phyloP scores from a whole-genome alignment of 2,797 vertebrate genomes.

The Holocentrus rufus region DNA sequence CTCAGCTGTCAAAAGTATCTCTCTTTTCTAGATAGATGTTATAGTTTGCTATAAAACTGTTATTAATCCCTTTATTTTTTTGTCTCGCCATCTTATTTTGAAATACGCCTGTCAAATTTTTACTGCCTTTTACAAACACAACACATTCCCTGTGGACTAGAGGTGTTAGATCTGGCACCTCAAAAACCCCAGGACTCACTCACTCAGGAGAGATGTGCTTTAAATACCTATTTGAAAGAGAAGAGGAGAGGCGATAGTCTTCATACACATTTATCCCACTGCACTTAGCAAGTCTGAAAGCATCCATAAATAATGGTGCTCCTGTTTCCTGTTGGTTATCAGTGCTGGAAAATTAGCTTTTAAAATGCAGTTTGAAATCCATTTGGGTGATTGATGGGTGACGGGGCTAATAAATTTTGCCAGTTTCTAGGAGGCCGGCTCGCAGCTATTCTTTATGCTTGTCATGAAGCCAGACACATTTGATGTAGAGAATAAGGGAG shows the following conservation, averaged over 20 bases:
- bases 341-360: conserved; percentile 87
- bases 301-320: conserved; percentile 82
- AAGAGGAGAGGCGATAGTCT: conserved; percentile 56
- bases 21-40: conserved; percentile 42
- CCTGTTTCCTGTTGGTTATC: conserved; percentile 84
- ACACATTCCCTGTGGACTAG: conserved; percentile 59
- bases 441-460: conserved; percentile 80
- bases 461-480: conserved; percentile 79
- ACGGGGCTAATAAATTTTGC: conserved; percentile 85
- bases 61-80: conserved; percentile 62
- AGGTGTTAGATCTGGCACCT: conserved; percentile 67
- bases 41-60: conserved; percentile 65
- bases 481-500: conserved; percentile 77
- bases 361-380: conserved; percentile 89
- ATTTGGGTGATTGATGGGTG: conserved; percentile 87
- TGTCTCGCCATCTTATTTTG: conserved; percentile 64
- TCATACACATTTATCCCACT: conserved; percentile 74
- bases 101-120: conserved; percentile 70
- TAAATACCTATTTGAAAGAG: conserved; percentile 68
- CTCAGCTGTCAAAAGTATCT: conserved; percentile 49
- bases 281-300: conserved; percentile 80
- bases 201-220: conserved; percentile 65
- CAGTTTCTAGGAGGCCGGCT: conserved; percentile 78
- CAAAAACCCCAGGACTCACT: conserved; percentile 46
- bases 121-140: conserved; percentile 68